Percentiles rank a stretch among this genome's conserved stretches.
phyloP scores from a whole-genome alignment of 2,888 invertebrate species.

The Oligia strigilis region DNA sequence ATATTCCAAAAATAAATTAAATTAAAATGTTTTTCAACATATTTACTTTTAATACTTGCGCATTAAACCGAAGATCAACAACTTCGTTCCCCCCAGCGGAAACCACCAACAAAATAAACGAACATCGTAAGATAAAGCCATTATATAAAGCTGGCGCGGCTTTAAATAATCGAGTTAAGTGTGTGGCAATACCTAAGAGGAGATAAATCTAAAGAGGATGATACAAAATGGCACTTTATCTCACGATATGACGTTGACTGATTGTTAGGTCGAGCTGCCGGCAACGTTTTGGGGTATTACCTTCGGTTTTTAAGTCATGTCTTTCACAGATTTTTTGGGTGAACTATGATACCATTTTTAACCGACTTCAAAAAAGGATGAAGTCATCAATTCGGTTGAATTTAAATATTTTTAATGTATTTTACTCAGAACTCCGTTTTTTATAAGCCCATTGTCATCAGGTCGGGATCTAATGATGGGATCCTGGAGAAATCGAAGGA shows the following conservation, averaged over 20 bases:
- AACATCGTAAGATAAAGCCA: conserved; percentile 58
- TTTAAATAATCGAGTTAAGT: conserved; percentile 77
- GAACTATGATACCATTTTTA: background rate
- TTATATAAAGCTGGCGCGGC: conserved; percentile 53
- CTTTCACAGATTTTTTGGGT: background rate
- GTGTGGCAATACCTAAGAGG: conserved; percentile 70
- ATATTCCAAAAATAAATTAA: background rate
- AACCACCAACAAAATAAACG: conserved; percentile 49
- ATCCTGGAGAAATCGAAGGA: too few relatives aligned
- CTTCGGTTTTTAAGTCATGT: conserved; percentile 4
- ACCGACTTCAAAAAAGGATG: too few relatives aligned
- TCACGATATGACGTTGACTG: conserved; percentile 80
- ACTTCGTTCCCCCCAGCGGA: background rate
- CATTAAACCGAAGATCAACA: conserved; percentile 7
- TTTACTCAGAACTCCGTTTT: too few relatives aligned
- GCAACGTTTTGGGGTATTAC: background rate
- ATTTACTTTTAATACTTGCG: background rate
- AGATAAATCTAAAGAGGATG: conserved; percentile 80
- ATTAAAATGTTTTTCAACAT: background rate
- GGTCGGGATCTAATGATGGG: too few relatives aligned
- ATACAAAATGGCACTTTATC: conserved; percentile 82
- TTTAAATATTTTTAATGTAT: too few relatives aligned
- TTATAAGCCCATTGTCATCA: too few relatives aligned
- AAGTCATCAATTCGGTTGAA: too few relatives aligned
- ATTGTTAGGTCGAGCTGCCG: conserved; percentile 70